Evolutionary conservation across 2,797 vertebrate species (phyloP).

Genomic region (Enteromius trimaculatus): DNA sequence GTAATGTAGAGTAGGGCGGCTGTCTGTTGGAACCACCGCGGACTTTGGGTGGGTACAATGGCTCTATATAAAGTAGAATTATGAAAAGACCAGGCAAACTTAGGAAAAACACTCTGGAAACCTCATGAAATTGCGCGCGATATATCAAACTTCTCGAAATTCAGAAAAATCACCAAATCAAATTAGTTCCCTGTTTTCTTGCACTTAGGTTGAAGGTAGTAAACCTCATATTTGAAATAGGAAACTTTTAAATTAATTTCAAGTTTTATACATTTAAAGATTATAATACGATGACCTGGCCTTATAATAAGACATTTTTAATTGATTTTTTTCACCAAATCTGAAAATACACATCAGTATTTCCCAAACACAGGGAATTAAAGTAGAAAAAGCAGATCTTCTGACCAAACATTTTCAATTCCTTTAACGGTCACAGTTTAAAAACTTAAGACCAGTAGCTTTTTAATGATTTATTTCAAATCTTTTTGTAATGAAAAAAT

Average conservation of each 20-base stretch:
- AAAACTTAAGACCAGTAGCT: too few species aligned
- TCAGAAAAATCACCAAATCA: neutral
- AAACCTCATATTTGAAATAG: neutral
- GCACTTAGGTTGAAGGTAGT: too few species aligned
- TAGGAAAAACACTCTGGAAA: neutral
- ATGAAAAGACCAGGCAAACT: slow-evolving; percentile 20
- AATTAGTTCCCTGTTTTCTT: neutral
- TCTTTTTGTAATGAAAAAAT: neutral
- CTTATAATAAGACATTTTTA: too few species aligned
- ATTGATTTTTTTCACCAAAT: too few species aligned
- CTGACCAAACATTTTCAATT: too few species aligned
- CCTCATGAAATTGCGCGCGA: neutral
- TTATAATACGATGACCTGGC: too few species aligned
- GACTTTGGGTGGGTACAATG: slow-evolving; percentile 85
- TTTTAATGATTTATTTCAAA: too few species aligned
- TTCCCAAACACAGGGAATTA: neutral
- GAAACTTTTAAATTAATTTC: too few species aligned
- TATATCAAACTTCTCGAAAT: neutral
- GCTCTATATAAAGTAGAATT: slow-evolving; percentile 77
- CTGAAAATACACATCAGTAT: neutral
- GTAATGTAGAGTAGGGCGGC: slow-evolving; percentile 80
- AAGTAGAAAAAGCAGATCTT: too few species aligned
- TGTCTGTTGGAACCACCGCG: slow-evolving; percentile 82
- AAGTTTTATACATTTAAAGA: too few species aligned
- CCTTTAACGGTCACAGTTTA: too few species aligned